Percentiles rank a stretch among this genome's conserved stretches.
These are phyloP conservation scores for Cataglyphis rosenhaueri DNA, from an alignment of 2,888 invertebrate species.

Conservation along the genomic window DNA sequence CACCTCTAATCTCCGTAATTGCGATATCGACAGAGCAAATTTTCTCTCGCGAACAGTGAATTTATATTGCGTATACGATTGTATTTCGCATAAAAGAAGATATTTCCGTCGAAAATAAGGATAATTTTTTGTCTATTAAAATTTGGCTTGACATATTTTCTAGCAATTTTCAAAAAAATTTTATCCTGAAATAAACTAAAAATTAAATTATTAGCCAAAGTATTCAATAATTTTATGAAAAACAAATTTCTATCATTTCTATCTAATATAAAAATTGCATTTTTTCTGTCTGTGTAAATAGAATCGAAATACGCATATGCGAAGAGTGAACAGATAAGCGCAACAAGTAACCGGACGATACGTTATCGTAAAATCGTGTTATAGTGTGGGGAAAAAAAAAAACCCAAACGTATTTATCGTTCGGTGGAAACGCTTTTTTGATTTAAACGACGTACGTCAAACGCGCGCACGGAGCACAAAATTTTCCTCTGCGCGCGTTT, in stretches of 20 bases:
- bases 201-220: neutral
- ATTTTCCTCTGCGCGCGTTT: slow-evolving; percentile 43
- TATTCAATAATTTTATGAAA: neutral
- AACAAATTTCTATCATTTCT: neutral
- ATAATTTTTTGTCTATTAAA: neutral
- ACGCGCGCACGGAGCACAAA: slow-evolving; percentile 4
- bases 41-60: neutral
- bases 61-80: neutral
- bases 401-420: slow-evolving; percentile 33
- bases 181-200: neutral
- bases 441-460: slow-evolving; percentile 44
- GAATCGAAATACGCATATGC: neutral
- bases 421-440: slow-evolving; percentile 14
- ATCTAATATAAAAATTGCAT: slow-evolving; percentile 5
- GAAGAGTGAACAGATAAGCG: neutral
- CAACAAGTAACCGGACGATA: slow-evolving; percentile 42
- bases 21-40: slow-evolving; percentile 26
- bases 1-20: slow-evolving; percentile 47
- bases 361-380: neutral
- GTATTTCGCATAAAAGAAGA: neutral
- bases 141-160: neutral
- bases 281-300: neutral
- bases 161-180: neutral
- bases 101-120: neutral
- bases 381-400: neutral